Base-by-base conservation (phyloP, 2,113 vertebrate species). In the Trichechus manatus region DNA sequence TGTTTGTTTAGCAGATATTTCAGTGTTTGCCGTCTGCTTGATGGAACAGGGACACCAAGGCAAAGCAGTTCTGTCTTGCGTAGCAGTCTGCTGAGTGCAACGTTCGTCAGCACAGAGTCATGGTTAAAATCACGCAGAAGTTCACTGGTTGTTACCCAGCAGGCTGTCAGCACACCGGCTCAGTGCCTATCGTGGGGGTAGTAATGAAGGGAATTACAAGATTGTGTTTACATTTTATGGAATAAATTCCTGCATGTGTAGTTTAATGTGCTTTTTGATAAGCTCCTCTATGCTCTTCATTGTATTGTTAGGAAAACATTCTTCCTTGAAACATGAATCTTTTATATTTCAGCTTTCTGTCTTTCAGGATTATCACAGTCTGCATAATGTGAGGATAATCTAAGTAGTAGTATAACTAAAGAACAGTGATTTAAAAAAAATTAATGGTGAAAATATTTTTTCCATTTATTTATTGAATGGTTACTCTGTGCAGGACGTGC, bases 311-410 rank as follows among this genome's bases (percentile, higher is more conserved):
- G 61, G 78, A 25, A 39, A 90, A 92, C 27, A 5, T 9, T 33
- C n/a, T 72, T 91, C 70, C 63, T 66, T 91, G 36, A 80, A 53
- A 42, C 20, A 42, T 25, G 2, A 5, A 9, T 59, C 27, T 86
- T 92, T 83, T 64, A 42, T 70, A 56, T 91, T 88, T 96, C n/a
- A 89, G 33, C 39, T 86, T 91, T 42, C 14, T 77, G 9, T 93
- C 27, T 91, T 59, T 78, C 27, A n/a, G 15, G 9, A 42, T 78
- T 50, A 64, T 39, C 19, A 81, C 29, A 64, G 1, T 87, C 31
- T 90, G 61, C 36, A 29, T 87, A 39, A 70, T 33, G 33, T 44
- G 42, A 89, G 44, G 47, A 66, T 93, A 80, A 39, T 91, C 87
- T 92, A 91, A 83, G 27, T 70, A 86, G 15, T 75, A 68, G 25